These are phyloP conservation scores for Setipinna tenuifilis DNA, from an alignment of 2,797 vertebrate genomes.

Conservation along the genomic window DNA sequence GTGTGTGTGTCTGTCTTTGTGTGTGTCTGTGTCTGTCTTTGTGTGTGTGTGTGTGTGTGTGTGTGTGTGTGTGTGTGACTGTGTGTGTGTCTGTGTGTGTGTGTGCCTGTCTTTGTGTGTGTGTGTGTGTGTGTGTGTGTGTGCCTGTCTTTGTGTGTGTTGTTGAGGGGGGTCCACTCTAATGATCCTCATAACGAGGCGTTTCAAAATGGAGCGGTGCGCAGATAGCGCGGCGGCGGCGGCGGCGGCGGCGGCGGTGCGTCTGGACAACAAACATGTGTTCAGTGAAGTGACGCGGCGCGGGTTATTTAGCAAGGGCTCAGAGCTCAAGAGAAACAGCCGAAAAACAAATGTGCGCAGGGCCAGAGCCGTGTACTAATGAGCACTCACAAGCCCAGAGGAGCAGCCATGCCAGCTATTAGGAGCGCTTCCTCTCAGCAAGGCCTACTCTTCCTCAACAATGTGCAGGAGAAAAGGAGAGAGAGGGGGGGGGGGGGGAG, in stretches of 20 bases:
- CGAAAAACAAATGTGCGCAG: background rate
- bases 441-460: background rate
- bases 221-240: constrained; percentile 42
- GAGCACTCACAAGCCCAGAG: background rate
- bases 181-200: constrained; percentile 46
- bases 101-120: background rate
- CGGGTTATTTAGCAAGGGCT: constrained; percentile 17
- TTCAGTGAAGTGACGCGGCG: background rate
- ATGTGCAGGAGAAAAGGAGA: background rate
- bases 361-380: constrained; percentile 4
- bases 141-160: too few species aligned
- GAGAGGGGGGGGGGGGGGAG: background rate
- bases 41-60: background rate
- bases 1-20: background rate
- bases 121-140: background rate
- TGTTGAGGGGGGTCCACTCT: background rate
- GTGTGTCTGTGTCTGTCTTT: background rate
- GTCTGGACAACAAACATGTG: background rate
- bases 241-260: too few species aligned
- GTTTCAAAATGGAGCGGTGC: constrained; percentile 27
- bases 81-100: background rate
- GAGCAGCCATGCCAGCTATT: background rate
- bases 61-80: background rate
- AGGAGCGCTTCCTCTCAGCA: background rate
- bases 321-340: background rate